Percentiles rank a stretch among this genome's conserved stretches.
Conservation (phyloP, 2,113 vertebrate species). For the Merops nubicus region DNA sequence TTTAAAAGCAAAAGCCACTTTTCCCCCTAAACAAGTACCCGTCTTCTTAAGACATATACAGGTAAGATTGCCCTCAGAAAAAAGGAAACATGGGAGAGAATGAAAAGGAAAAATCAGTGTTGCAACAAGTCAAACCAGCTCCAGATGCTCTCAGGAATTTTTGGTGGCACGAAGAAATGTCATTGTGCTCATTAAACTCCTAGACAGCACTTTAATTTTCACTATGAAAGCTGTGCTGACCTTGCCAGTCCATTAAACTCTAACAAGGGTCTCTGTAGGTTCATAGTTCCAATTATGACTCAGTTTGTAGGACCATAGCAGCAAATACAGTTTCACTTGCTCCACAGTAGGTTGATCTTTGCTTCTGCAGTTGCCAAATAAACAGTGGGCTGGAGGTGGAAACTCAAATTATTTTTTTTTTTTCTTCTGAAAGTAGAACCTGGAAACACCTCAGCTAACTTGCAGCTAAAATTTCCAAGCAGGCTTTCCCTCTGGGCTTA, state of each 20-base stretch:
- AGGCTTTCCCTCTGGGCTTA: not conserved
- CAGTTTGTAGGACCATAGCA: slow-evolving; percentile 22
- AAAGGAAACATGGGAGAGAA: not conserved
- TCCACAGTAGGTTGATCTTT: slow-evolving; percentile 20
- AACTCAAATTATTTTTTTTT: not conserved
- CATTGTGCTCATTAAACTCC: slow-evolving; percentile 35
- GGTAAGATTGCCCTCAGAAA: not conserved
- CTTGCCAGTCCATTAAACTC: slow-evolving; percentile 56
- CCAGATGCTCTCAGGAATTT: slow-evolving; percentile 35
- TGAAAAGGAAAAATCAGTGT: not conserved
- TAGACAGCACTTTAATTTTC: slow-evolving; percentile 34
- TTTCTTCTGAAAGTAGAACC: not conserved
- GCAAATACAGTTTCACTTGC: not conserved
- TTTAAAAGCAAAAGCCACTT: not conserved
- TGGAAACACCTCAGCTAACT: not conserved
- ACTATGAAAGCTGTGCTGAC: slow-evolving; percentile 6
- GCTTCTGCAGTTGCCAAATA: slow-evolving; percentile 9
- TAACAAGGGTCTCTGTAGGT: slow-evolving; percentile 36
- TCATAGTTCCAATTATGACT: slow-evolving; percentile 25
- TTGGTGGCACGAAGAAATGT: slow-evolving; percentile 5
- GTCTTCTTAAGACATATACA: not conserved
- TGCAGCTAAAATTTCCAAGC: not conserved
- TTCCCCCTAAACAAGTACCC: not conserved
- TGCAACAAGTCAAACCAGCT: not conserved
- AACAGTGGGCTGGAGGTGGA: not conserved